Conservation (phyloP, 2,888 invertebrate genomes). For the Pseudococcus viburni region DNA sequence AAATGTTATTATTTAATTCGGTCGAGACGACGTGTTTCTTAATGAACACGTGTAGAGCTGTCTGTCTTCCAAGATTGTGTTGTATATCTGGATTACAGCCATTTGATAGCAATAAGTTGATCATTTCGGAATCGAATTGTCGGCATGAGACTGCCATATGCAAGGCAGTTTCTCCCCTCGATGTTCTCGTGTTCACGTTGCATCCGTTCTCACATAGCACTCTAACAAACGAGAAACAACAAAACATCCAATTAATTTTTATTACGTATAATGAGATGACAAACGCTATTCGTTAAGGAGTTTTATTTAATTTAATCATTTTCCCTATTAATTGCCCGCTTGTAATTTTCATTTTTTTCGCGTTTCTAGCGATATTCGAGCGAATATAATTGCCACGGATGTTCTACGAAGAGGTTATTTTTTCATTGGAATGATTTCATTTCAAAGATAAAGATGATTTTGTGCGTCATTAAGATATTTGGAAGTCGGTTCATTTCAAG, state of each 20-base stretch:
- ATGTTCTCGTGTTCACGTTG: constrained; percentile 71
- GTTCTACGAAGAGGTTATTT: background rate
- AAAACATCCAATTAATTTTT: constrained; percentile 66
- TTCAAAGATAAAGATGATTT: no score
- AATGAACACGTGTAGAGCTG: constrained; percentile 71
- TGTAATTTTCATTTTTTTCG: background rate
- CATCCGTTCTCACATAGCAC: constrained; percentile 70
- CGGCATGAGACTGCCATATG: constrained; percentile 70
- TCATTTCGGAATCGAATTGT: constrained; percentile 70
- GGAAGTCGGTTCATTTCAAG: no score
- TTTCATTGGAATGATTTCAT: no score
- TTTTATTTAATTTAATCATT: background rate
- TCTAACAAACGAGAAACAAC: constrained; percentile 67
- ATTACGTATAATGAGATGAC: background rate
- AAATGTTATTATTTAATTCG: constrained; percentile 70
- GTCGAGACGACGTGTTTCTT: constrained; percentile 69
- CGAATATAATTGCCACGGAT: background rate
- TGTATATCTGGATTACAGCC: constrained; percentile 71
- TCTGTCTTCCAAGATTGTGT: constrained; percentile 71
- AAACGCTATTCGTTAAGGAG: background rate
- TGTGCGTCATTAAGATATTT: no score
- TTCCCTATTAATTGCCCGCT: background rate
- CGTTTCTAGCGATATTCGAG: background rate
- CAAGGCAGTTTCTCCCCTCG: constrained; percentile 71
- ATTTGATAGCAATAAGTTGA: constrained; percentile 70